Evolutionary conservation across 2,888 invertebrate genomes (phyloP).

Genomic region (Caenorhabditis sp.): DNA sequence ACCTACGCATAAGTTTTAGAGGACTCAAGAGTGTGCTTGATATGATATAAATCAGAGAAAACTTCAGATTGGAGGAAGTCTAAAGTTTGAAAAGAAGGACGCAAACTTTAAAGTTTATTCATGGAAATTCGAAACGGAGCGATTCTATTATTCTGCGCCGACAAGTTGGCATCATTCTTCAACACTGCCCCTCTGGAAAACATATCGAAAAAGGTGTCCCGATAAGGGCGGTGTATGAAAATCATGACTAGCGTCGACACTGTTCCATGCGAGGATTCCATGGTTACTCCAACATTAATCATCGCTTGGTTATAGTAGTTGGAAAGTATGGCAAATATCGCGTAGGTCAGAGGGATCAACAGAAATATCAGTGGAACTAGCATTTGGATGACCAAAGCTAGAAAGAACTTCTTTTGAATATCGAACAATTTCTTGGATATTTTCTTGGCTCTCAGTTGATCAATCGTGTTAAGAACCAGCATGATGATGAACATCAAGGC

Average conservation of each 20-base stretch:
- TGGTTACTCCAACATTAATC: background rate
- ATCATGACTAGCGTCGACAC: constrained; percentile 16
- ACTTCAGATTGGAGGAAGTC: no score
- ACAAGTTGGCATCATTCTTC: background rate
- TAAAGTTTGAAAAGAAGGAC: no score
- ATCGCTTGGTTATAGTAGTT: constrained; percentile 9
- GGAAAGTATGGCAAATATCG: background rate
- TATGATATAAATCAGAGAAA: no score
- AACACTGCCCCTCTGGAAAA: background rate
- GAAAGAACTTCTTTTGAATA: constrained; percentile 21
- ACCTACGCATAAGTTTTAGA: no score
- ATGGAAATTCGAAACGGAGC: background rate
- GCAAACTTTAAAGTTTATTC: background rate
- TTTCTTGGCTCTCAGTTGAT: background rate
- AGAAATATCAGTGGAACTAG: background rate
- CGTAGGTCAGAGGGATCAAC: background rate
- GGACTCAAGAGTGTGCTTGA: no score
- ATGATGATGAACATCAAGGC: background rate
- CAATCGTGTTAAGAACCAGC: constrained; percentile 4
- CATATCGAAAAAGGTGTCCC: background rate
- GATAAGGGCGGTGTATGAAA: constrained; percentile 10
- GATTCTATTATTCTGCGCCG: background rate
- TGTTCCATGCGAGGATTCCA: background rate
- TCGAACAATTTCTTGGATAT: constrained; percentile 12
- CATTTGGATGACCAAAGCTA: constrained; percentile 13